Percentiles rank a stretch among this genome's conserved stretches.
These are phyloP conservation scores for Nibea coibor DNA, from an alignment of 2,113 vertebrate genomes.

Conservation along the genomic window DNA sequence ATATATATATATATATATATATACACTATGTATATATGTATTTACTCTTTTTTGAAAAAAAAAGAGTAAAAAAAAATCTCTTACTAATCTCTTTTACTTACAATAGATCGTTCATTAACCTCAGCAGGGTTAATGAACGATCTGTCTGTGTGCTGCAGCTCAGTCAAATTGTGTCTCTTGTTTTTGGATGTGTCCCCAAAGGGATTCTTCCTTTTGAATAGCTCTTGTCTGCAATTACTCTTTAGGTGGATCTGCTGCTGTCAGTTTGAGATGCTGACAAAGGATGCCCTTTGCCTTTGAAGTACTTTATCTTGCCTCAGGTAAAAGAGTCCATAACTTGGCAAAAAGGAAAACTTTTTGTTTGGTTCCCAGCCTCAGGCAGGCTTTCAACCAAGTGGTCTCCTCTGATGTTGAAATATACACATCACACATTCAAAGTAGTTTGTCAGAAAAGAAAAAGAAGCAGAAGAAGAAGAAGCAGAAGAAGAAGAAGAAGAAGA, in stretches of 20 bases:
- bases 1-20: too few species aligned
- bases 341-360: constrained; percentile 76
- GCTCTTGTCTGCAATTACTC: constrained; percentile 62
- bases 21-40: background rate
- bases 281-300: constrained; percentile 77
- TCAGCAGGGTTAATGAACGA: constrained; percentile 32
- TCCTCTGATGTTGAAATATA: constrained; percentile 66
- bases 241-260: constrained; percentile 57
- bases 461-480: too few species aligned
- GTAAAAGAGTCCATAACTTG: constrained; percentile 74
- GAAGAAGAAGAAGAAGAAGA: too few species aligned
- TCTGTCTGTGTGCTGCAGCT: constrained; percentile 5
- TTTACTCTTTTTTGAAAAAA: too few species aligned
- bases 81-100: background rate
- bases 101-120: constrained; percentile 4
- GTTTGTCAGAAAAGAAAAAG: constrained; percentile 13
- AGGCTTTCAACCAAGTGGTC: constrained; percentile 59
- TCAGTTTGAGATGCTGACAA: constrained; percentile 73
- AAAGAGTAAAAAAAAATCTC: background rate
- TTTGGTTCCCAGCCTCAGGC: constrained; percentile 71
- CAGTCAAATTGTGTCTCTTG: constrained; percentile 7
- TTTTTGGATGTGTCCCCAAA: constrained; percentile 46
- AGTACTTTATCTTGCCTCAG: constrained; percentile 75
- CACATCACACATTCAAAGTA: constrained; percentile 70
- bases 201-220: constrained; percentile 51